Base-by-base conservation (phyloP, 2,888 invertebrate species). In the Mesorhabditis spiculigera region DNA sequence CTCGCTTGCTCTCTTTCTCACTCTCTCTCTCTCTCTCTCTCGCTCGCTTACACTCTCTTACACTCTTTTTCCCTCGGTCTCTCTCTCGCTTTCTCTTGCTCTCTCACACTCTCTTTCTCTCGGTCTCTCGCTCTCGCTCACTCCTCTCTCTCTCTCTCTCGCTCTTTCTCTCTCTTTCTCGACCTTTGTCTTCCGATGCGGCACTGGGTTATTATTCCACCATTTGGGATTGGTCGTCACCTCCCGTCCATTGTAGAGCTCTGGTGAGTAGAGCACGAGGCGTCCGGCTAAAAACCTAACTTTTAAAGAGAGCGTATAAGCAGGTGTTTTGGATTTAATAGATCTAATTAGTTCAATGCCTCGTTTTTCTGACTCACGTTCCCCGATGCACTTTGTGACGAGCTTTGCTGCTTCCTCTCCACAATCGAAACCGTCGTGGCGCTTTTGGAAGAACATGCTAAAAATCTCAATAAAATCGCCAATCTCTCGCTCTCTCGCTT, bases 161-260 rank as follows among this genome's bases (percentile, higher is more conserved):
- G 1, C 28, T 28, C 28, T 28, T 3, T 28, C 28, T 28, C 28
- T 1, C 28, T 28, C 3, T 28, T 3, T 3, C 28, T n/a, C 28
- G 28, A 50, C 50, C 13, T 50, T 50, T 10, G 50, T 50, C 50
- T 10, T 13, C 6, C 50, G 50, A 50, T 50, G 50, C 13, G 50
- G 58, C 58, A 77, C 77, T 28, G 75, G 74, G 44, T 66, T 77
- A 66, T 77, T 75, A 43, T 62, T 68, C 77, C 77, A 77, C 75
- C 75, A 77, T 3, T 70, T 67, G 3, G 67, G 66, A n/a, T 70
- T 62, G 6, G 77, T 13, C 8, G 58, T 50, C n/a, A 50, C 8
- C 8, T 13, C 58, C 8, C 58, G 58, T 13, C 58, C 58, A 50
- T 50, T 50, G n/a, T 13, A 50, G 58, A 50, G 58, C 8, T 50